Evolutionary conservation across 1,140 invertebrate genomes (phyloP).

Genomic region (Musca vetustissima): DNA sequence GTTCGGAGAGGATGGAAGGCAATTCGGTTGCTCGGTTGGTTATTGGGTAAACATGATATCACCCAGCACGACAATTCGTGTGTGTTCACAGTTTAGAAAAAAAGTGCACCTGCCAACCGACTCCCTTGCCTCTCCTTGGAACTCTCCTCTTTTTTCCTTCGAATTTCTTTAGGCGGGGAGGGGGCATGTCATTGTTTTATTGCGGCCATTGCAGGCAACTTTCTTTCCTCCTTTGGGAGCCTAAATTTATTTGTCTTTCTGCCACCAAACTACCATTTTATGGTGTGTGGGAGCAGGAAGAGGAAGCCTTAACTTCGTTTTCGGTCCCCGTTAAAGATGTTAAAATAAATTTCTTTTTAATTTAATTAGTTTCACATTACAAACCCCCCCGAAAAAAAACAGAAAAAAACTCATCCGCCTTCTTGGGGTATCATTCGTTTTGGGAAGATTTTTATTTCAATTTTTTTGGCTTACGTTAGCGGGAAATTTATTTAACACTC

Average conservation of each 20-base stretch:
- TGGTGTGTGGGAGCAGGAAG: background rate
- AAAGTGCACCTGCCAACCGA: too few relatives aligned
- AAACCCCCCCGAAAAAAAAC: background rate
- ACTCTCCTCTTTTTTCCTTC: too few relatives aligned
- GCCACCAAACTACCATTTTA: constrained; percentile 1
- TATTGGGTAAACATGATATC: too few relatives aligned
- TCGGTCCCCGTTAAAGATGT: constrained; percentile 13
- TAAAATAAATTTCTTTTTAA: constrained; percentile 25
- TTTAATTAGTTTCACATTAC: constrained; percentile 24
- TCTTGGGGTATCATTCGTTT: background rate
- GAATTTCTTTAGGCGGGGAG: too few relatives aligned
- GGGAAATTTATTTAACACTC: constrained; percentile 12
- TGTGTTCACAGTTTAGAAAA: too few relatives aligned
- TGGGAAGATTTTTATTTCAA: background rate
- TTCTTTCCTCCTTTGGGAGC: too few relatives aligned
- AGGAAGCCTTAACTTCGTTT: background rate
- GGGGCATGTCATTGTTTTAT: too few relatives aligned
- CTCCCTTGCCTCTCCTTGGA: too few relatives aligned
- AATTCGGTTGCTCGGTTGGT: background rate
- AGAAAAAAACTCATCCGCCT: too few relatives aligned
- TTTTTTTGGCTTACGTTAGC: background rate
- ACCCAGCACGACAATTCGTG: too few relatives aligned
- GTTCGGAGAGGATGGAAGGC: background rate
- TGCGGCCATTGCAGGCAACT: too few relatives aligned
- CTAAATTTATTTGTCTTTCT: background rate